Base-by-base conservation (phyloP, 2,797 vertebrate genomes). In the Steatocranus sp. region DNA sequence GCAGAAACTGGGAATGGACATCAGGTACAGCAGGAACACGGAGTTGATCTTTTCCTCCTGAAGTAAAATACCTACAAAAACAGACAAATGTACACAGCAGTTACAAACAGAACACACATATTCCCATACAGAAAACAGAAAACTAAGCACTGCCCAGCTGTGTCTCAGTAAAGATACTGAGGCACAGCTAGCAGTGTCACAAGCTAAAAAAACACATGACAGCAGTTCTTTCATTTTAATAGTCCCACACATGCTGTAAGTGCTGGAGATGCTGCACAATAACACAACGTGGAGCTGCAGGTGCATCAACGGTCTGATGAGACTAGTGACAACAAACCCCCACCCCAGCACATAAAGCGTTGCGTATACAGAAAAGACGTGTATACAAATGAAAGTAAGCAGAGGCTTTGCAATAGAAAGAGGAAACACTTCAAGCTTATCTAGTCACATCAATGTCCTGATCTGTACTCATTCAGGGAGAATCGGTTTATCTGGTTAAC, bases 1-100 rank as follows among this genome's bases (percentile, higher is more conserved):
- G 93, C 96, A 98, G 88, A 99, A 99, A 49, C 98, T 99, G 85
- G 98, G 98, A 91, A 99, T 96, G 73, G 98, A 98, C 86, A 98
- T 99, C 94, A 98, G 94, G 84, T 98, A 97, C 66, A 99, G 97
- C 92, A 99, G 95, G 70, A 97, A 97, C 81, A 98, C 96, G 0
- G 97, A 98, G 1, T 98, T 97, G 94, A 99, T 97, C 46, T 93
- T 97, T 89, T 98, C 97, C 82, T 99, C 98, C 93, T 98, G 98
- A 23, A 99, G 96, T 81, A 99, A 95, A 86, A 97, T 97, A 90
- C 98, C 98, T 99, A 93, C 17, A 54, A 11, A 30, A 46, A 85
- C 12, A 73, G 18, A 78, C 14, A 82, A 5, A 75, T 11, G 17
- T 38, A 6, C 25, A 73, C 68, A 73, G 25, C 41, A 48, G 41